A percentile compares a stretch with the other conserved stretches of the same genome.
These are phyloP conservation scores for Eueides isabella DNA, from an alignment of 1,140 invertebrate genomes.

Conservation along the genomic window DNA sequence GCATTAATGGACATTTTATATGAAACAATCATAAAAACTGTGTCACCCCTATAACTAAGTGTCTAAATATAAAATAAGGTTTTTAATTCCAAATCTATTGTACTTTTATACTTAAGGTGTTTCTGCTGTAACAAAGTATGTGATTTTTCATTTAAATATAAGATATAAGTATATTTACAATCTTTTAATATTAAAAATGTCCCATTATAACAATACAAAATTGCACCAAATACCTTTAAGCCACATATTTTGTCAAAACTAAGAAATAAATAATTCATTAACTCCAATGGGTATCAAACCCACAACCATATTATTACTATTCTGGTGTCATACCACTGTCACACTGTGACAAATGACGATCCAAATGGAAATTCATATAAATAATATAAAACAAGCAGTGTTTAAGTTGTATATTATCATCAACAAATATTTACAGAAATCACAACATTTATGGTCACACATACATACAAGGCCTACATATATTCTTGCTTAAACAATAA, in stretches of 20 bases:
- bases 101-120: slow-evolving; percentile 1
- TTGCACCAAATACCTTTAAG: too few species aligned
- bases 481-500: slow-evolving; percentile 14
- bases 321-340: too few species aligned
- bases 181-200: background rate
- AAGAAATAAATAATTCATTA: too few species aligned
- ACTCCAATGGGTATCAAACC: too few species aligned
- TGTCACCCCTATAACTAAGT: background rate
- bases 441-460: slow-evolving; percentile 57
- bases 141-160: slow-evolving; percentile 34
- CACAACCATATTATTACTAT: too few species aligned
- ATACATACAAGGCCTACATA: slow-evolving; percentile 29
- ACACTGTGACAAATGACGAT: too few species aligned
- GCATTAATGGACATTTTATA: background rate
- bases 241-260: too few species aligned
- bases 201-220: too few species aligned
- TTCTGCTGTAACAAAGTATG: slow-evolving; percentile 9
- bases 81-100: background rate
- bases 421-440: slow-evolving; percentile 59
- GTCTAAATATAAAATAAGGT: slow-evolving; percentile 5
- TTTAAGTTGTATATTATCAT: slow-evolving; percentile 44
- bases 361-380: too few species aligned
- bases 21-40: background rate
- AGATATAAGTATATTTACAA: slow-evolving; percentile 14
- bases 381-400: background rate